Conservation (phyloP, 2,888 invertebrate genomes). For the Biston stratarius region DNA sequence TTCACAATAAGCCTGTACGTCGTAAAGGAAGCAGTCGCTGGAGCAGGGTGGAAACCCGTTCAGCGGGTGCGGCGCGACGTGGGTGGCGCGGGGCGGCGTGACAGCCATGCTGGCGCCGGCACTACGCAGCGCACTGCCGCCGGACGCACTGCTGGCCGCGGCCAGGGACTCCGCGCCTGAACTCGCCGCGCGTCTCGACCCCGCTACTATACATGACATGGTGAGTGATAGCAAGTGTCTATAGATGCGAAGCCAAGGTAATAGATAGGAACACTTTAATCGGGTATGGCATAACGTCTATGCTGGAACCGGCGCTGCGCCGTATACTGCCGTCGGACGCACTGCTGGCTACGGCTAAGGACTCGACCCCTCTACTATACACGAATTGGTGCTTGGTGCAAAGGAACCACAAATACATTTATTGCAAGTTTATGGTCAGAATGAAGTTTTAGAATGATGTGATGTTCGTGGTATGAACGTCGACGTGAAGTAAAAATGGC, state of each 20-base stretch:
- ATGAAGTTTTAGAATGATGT: too few relatives aligned
- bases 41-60: slow-evolving; percentile 87
- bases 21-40: slow-evolving; percentile 88
- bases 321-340: slow-evolving; percentile 90
- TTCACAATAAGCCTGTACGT: slow-evolving; percentile 68
- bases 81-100: slow-evolving; percentile 76
- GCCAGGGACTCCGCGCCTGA: slow-evolving; percentile 95
- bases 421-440: too few relatives aligned
- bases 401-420: too few relatives aligned
- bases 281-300: slow-evolving; percentile 68
- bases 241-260: too few relatives aligned
- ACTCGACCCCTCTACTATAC: slow-evolving; percentile 92
- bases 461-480: too few relatives aligned
- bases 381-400: slow-evolving; percentile 89
- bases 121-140: slow-evolving; percentile 84
- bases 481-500: too few relatives aligned
- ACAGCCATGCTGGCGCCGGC: slow-evolving; percentile 84
- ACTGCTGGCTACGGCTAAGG: slow-evolving; percentile 95
- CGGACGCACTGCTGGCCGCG: slow-evolving; percentile 94
- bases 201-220: slow-evolving; percentile 93
- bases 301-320: slow-evolving; percentile 85
- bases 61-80: slow-evolving; percentile 79
- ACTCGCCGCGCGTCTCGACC: slow-evolving; percentile 90
- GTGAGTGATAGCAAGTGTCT: slow-evolving; percentile 79
- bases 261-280: too few relatives aligned